Evolutionary conservation across 2,113 vertebrate genomes (phyloP).

Genomic region (Chrysochloris asiatica): DNA sequence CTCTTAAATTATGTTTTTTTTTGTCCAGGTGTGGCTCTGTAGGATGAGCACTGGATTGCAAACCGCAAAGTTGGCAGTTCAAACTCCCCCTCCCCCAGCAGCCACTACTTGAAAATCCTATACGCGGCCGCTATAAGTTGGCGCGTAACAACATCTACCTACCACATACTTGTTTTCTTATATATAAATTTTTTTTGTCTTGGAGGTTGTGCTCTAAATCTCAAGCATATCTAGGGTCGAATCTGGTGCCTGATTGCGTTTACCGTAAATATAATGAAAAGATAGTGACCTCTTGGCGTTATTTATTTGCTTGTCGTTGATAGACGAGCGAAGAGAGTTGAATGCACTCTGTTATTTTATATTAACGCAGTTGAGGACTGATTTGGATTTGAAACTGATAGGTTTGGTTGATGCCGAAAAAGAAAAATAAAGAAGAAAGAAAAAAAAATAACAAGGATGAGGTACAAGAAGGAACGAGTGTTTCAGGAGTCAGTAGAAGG

Average conservation of each 20-base stretch:
- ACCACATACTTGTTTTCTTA: not conserved
- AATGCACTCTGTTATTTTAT: not conserved
- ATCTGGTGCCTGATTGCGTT: not conserved
- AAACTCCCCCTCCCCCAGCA: too few relatives aligned
- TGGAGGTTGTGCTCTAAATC: not conserved
- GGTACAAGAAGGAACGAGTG: not conserved
- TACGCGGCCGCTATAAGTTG: too few relatives aligned
- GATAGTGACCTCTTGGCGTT: not conserved
- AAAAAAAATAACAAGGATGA: too few relatives aligned
- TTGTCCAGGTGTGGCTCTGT: too few relatives aligned
- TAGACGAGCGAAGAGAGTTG: not conserved
- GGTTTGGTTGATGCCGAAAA: not conserved
- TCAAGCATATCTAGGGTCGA: not conserved
- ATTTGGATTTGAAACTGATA: slow-evolving; percentile 5
- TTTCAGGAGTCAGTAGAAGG: not conserved
- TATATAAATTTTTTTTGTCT: not conserved
- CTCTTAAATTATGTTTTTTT: not conserved
- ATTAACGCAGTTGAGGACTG: not conserved
- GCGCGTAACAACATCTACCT: too few relatives aligned
- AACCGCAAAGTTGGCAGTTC: too few relatives aligned
- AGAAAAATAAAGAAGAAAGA: too few relatives aligned
- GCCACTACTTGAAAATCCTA: too few relatives aligned
- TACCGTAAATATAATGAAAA: not conserved
- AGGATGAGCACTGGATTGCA: too few relatives aligned
- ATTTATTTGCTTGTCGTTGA: not conserved